Conservation (phyloP, 2,888 invertebrate species). For the Plebejus melissa region DNA sequence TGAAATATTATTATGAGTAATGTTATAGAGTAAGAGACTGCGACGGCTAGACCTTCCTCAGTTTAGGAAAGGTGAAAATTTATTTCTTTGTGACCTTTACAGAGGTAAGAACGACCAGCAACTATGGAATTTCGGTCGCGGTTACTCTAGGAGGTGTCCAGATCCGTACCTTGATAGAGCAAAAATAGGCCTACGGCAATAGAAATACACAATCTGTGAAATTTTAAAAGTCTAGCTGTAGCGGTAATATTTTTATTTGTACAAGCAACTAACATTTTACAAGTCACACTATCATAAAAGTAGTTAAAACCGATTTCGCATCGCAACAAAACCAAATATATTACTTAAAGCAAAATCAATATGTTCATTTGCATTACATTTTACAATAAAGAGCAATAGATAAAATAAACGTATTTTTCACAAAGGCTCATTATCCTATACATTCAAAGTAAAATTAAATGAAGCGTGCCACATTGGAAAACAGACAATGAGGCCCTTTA, state of each 20-base stretch:
- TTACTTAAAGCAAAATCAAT: not conserved
- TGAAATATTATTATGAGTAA: no score
- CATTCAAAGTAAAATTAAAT: constrained; percentile 30
- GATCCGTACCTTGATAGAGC: not conserved
- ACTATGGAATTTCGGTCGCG: no score
- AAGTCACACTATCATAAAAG: not conserved
- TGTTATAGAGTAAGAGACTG: no score
- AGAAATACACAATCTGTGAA: no score
- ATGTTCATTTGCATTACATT: not conserved
- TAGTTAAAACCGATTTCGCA: not conserved
- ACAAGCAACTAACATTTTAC: no score
- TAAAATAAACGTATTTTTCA: constrained; percentile 23
- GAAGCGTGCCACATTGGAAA: constrained; percentile 29
- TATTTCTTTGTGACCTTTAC: no score
- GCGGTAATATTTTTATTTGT: no score
- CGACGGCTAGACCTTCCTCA: no score
- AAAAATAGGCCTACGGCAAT: not conserved
- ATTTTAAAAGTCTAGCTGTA: no score
- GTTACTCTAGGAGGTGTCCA: no score
- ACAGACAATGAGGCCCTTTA: constrained; percentile 29
- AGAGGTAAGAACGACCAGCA: no score
- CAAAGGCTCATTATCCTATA: constrained; percentile 19
- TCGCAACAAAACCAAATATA: not conserved
- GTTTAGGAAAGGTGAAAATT: no score
- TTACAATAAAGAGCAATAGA: not conserved